Percentiles rank a stretch among this genome's conserved stretches.
phyloP scores from a whole-genome alignment of 2,888 invertebrate genomes.

The Cinara cedri region DNA sequence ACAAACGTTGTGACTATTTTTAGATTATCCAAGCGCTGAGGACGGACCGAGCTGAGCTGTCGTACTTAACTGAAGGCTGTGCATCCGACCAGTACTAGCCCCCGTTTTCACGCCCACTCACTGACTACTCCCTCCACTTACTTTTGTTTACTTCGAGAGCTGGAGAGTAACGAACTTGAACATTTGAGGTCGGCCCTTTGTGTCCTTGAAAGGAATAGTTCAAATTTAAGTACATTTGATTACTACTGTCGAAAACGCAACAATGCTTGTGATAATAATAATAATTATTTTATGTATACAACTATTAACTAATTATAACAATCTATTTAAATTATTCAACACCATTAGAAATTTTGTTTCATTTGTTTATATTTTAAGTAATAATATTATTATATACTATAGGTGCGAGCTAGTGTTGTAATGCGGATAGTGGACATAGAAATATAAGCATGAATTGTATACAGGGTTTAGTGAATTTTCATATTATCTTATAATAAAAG shows the following conservation, averaged over 20 bases:
- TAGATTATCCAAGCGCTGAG: constrained; percentile 47
- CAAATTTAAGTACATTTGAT: not conserved
- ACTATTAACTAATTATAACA: no score
- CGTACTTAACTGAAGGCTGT: constrained; percentile 54
- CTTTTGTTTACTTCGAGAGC: constrained; percentile 50
- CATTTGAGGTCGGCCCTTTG: constrained; percentile 53
- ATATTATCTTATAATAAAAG: no score
- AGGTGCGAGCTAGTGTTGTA: no score
- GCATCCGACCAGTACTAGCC: constrained; percentile 42
- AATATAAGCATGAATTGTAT: no score
- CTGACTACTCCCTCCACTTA: constrained; percentile 45
- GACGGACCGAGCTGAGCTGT: constrained; percentile 52
- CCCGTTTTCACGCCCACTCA: constrained; percentile 52
- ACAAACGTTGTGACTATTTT: constrained; percentile 36
- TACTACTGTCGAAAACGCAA: not conserved
- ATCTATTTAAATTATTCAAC: no score
- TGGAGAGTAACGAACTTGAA: constrained; percentile 56
- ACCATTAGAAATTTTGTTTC: not conserved
- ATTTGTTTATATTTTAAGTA: not conserved
- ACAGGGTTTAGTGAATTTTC: no score
- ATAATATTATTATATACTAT: no score
- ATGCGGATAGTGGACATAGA: no score
- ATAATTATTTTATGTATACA: no score
- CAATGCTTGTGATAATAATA: not conserved
- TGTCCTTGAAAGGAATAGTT: constrained; percentile 50